phyloP scores from a whole-genome alignment of 2,113 vertebrate species.

The Serilophus lunatus region DNA sequence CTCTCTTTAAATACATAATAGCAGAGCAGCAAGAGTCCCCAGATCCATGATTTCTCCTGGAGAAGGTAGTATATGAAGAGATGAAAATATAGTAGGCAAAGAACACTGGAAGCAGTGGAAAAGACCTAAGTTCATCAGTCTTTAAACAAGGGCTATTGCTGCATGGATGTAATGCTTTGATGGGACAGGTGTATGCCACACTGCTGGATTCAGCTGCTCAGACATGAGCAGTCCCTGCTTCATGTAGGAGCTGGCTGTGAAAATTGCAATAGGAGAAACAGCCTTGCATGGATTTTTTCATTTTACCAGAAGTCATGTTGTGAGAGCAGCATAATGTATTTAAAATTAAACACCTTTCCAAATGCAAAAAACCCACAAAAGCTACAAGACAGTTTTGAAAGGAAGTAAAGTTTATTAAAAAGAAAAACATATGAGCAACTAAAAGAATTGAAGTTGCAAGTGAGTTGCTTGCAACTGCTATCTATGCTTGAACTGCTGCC shows the following conservation, averaged over 20 bases:
- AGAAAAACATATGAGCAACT: not conserved
- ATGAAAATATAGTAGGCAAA: not conserved
- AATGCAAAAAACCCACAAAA: not conserved
- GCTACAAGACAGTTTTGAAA: not conserved
- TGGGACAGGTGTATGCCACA: accelerated
- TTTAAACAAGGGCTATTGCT: not conserved
- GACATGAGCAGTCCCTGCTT: not conserved
- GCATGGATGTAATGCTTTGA: accelerated
- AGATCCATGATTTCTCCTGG: not conserved
- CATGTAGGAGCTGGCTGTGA: not conserved
- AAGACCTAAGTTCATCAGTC: not conserved
- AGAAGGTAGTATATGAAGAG: not conserved
- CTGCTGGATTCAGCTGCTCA: not conserved
- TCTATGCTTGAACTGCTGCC: not conserved
- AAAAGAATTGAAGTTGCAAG: not conserved
- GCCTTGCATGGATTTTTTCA: not conserved
- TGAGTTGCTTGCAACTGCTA: no score
- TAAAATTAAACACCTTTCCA: not conserved
- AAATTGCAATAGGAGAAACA: not conserved
- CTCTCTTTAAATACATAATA: not conserved
- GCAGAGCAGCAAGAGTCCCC: not conserved
- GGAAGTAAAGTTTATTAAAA: not conserved
- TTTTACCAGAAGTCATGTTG: accelerated
- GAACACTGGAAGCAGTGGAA: not conserved
- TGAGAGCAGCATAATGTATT: not conserved